These are phyloP conservation scores for Arctia plantaginis DNA, from an alignment of 2,888 invertebrate genomes.

Conservation along the genomic window DNA sequence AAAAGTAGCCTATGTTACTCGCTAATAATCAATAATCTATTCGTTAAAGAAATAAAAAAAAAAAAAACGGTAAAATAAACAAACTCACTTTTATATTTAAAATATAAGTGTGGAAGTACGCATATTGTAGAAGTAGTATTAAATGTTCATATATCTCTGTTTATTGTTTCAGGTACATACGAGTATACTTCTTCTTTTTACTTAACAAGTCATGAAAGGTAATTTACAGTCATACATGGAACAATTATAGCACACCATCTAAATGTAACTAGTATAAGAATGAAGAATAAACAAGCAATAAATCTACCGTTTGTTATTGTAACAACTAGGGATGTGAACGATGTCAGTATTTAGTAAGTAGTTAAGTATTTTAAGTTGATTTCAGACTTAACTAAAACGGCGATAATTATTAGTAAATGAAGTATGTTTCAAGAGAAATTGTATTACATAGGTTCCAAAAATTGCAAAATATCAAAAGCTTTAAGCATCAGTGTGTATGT, in stretches of 20 bases:
- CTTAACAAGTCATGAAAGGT: constrained; percentile 19
- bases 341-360: neutral
- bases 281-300: constrained; percentile 38
- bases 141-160: neutral
- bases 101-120: no score
- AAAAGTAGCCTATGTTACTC: no score
- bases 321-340: constrained; percentile 23
- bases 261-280: constrained; percentile 12
- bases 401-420: no score
- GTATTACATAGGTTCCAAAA: no score
- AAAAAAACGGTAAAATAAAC: no score
- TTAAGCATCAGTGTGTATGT: neutral
- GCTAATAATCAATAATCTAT: no score
- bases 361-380: neutral
- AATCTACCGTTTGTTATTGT: constrained; percentile 30
- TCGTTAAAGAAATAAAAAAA: no score
- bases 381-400: neutral
- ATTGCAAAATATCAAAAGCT: neutral
- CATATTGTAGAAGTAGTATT: neutral
- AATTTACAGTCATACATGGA: constrained; percentile 1
- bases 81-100: no score
- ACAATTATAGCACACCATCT: constrained; percentile 14
- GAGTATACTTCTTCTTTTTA: neutral
- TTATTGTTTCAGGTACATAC: constrained; percentile 39
- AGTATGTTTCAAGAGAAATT: neutral